phyloP scores from a whole-genome alignment of 1,140 invertebrate species.

The Ceratitis capitata region DNA sequence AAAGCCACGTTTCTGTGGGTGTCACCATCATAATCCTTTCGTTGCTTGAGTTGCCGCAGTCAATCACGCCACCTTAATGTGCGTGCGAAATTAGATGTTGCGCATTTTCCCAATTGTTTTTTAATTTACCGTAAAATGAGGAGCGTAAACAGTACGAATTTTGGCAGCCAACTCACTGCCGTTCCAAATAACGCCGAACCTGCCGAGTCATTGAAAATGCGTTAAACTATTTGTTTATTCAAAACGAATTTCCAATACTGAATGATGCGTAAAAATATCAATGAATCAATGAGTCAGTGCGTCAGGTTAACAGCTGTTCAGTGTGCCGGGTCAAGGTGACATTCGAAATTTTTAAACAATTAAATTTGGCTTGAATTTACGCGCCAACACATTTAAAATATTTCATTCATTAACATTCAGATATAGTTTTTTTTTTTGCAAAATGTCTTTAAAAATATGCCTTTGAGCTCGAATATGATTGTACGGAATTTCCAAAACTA shows the following conservation, averaged over 20 bases:
- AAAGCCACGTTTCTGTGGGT: neutral
- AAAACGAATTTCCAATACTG: neutral
- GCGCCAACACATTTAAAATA: neutral
- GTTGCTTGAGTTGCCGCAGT: neutral
- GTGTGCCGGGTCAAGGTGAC: neutral
- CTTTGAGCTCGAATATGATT: neutral
- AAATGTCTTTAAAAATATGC: neutral
- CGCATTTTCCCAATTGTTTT: neutral
- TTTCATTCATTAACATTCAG: neutral
- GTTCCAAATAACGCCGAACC: neutral
- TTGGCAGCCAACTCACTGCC: neutral
- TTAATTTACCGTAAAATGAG: neutral
- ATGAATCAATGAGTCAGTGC: neutral
- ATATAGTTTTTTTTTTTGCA: neutral
- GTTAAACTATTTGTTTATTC: neutral
- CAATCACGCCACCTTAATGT: neutral
- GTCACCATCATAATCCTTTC: neutral
- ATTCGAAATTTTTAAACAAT: neutral
- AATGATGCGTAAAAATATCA: neutral
- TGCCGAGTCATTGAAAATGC: neutral
- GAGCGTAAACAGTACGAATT: neutral
- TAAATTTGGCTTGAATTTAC: neutral
- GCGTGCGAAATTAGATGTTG: slow-evolving; percentile 2
- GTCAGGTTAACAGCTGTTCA: neutral
- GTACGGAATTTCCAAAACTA: neutral